Evolutionary conservation across 2,113 vertebrate species (phyloP).

Genomic region (Carassius gibelio): DNA sequence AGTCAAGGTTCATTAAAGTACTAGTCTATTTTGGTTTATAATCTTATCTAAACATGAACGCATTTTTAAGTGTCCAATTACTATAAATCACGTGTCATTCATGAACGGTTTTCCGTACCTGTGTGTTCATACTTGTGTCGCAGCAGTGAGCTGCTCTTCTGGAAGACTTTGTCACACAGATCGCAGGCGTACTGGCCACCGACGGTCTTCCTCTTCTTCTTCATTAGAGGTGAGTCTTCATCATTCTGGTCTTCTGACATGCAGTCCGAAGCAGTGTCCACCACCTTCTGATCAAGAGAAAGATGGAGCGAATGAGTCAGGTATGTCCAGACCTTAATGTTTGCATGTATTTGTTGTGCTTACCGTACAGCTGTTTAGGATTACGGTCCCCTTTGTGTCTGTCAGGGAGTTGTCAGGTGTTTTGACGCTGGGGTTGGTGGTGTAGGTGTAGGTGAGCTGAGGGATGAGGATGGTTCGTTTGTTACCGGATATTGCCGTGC

Average conservation of each 20-base stretch:
- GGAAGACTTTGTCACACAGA: slow-evolving; percentile 98
- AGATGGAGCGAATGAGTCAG: not conserved
- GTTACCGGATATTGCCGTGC: slow-evolving; percentile 85
- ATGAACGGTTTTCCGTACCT: slow-evolving; percentile 72
- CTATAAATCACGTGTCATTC: not conserved
- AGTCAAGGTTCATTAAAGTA: not conserved
- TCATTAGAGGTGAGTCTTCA: slow-evolving; percentile 82
- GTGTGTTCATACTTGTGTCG: slow-evolving; percentile 99
- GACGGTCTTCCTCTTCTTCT: slow-evolving; percentile 88
- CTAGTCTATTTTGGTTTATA: not conserved
- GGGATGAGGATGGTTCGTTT: slow-evolving; percentile 97
- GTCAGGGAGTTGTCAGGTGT: slow-evolving; percentile 77
- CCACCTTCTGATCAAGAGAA: slow-evolving; percentile 76
- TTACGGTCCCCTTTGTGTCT: slow-evolving; percentile 77
- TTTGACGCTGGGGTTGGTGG: slow-evolving; percentile 62
- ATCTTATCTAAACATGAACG: not conserved
- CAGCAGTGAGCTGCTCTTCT: slow-evolving; percentile 96
- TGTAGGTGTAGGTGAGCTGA: slow-evolving; percentile 94
- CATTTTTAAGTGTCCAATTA: not conserved
- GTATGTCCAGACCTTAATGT: not conserved
- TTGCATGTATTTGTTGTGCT: slow-evolving; percentile 27
- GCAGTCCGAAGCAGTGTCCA: slow-evolving; percentile 82
- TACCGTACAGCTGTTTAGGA: slow-evolving; percentile 90
- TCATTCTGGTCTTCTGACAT: slow-evolving; percentile 89
- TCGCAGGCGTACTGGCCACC: slow-evolving; percentile 94